Conservation (phyloP, 1,140 invertebrate genomes). For the Aporrectodea caliginosa region DNA sequence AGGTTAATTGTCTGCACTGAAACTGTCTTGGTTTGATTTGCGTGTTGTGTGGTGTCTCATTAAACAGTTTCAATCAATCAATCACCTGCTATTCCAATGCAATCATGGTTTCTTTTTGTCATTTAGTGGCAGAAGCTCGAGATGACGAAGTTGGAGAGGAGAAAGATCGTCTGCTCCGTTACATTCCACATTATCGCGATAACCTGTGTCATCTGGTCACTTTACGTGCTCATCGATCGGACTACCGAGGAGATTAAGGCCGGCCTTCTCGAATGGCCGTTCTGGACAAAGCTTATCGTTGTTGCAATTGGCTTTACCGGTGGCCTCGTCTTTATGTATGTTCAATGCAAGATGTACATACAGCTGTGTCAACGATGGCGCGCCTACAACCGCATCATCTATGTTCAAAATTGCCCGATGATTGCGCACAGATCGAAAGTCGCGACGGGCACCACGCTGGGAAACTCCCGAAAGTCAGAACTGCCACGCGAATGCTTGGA, state of each 20-base stretch:
- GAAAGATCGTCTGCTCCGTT: conserved; percentile 84
- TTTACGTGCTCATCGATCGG: conserved; percentile 90
- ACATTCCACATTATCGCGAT: conserved; percentile 90
- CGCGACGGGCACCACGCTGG: too few relatives aligned
- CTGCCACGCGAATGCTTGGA: too few relatives aligned
- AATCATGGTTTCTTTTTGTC: background rate
- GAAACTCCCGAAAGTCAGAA: too few relatives aligned
- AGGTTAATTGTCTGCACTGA: too few relatives aligned
- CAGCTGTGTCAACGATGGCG: conserved; percentile 86
- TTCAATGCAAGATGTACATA: conserved; percentile 90
- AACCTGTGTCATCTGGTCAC: conserved; percentile 91
- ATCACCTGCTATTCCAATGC: background rate
- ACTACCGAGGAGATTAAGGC: conserved; percentile 83
- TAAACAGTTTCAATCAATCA: background rate
- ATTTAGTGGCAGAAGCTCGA: conserved; percentile 85
- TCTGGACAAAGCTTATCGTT: conserved; percentile 94
- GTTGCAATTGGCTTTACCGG: conserved; percentile 93
- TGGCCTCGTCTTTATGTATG: conserved; percentile 92
- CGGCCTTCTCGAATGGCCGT: conserved; percentile 79
- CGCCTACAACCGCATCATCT: conserved; percentile 85
- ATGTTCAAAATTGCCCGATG: conserved; percentile 71
- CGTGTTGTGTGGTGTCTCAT: background rate
- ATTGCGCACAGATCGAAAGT: too few relatives aligned
- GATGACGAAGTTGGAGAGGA: conserved; percentile 84
- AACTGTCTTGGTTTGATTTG: too few relatives aligned